Evolutionary conservation across 2,888 invertebrate species (phyloP), one percentile per base, ranked within the genome.

Genomic region (Torymus tubicola): DNA sequence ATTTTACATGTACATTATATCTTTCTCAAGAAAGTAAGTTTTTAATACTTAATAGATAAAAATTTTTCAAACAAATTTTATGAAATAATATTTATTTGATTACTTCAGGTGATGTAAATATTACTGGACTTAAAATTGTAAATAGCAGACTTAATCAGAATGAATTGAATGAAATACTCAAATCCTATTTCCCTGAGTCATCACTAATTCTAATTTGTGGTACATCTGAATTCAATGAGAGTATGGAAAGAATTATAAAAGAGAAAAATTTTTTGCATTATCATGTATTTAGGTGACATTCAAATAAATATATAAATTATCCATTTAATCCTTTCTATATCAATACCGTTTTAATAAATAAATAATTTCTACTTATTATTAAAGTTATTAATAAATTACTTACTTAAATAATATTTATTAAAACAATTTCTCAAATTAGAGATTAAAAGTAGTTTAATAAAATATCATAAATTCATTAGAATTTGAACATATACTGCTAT

Each of bases 201-300:
- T 86, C 88, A n/a, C 85, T 90, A 80, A 81, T 90, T 75, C 84
- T 90, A 78, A 87, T 90, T 75, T 90, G 90, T 82, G 90, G 90
- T 50, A 89, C 87, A 31, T 21, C 75, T 58, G 81, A 87, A 64
- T 90, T 90, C 67, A 90, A 88, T 82, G 79, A 83, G 18, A 82
- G 78, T 14, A 55, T 85, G 14, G 84, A 85, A 82, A 67, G 81
- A 72, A 86, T 85, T 84, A 42, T 84, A 31, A 81, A 52, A 64
- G 69, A 83, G 21, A 81, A 83, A 53, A 76, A 85, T 64, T 87
- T 85, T 78, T 52, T 53, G 5, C 81, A 88, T 82, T 84, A 84
- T 81, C 80, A 88, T 70, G 81, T 87, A 52, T 89, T 89, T 80
- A 81, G 82, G 55, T 86, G 67, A 86, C 61, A 72, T 53, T 58